These are phyloP conservation scores for Tympanuchus pallidicinctus DNA, from an alignment of 2,113 vertebrate species.

Conservation along the genomic window DNA sequence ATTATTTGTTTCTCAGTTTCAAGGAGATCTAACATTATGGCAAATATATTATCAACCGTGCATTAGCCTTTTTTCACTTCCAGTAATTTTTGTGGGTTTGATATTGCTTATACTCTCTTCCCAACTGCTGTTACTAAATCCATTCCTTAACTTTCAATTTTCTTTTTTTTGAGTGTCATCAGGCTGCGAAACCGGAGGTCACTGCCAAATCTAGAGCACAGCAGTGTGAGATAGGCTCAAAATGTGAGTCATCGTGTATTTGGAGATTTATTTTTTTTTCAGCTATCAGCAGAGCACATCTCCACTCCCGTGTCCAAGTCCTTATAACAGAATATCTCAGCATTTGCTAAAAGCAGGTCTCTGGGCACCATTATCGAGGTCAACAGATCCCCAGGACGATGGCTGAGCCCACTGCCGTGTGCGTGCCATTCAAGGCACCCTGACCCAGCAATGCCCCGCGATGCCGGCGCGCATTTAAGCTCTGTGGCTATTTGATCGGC, in stretches of 20 bases:
- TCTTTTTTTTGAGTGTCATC: constrained; percentile 79
- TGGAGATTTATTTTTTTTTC: constrained; percentile 45
- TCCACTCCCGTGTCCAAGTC: constrained; percentile 41
- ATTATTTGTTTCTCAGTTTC: constrained; percentile 71
- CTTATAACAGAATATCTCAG: constrained; percentile 32
- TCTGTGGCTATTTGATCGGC: background rate
- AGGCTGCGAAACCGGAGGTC: constrained; percentile 62
- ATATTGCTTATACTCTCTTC: constrained; percentile 40
- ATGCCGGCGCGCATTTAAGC: background rate
- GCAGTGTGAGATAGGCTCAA: constrained; percentile 70
- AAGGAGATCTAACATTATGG: constrained; percentile 69
- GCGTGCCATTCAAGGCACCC: background rate
- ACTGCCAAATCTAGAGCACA: constrained; percentile 71
- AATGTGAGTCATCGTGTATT: constrained; percentile 68
- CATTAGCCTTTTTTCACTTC: constrained; percentile 61
- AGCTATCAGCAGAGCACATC: constrained; percentile 71
- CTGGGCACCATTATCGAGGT: constrained; percentile 8
- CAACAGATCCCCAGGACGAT: background rate
- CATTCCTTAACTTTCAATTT: constrained; percentile 76
- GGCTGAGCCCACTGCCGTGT: background rate
- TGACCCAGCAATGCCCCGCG: background rate
- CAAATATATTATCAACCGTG: constrained; percentile 74
- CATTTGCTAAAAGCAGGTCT: constrained; percentile 43
- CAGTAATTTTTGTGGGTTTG: constrained; percentile 64
- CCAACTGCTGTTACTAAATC: constrained; percentile 63